These are phyloP conservation scores for Brachionus plicatilis DNA, from an alignment of 1,140 invertebrate species.

Conservation along the genomic window DNA sequence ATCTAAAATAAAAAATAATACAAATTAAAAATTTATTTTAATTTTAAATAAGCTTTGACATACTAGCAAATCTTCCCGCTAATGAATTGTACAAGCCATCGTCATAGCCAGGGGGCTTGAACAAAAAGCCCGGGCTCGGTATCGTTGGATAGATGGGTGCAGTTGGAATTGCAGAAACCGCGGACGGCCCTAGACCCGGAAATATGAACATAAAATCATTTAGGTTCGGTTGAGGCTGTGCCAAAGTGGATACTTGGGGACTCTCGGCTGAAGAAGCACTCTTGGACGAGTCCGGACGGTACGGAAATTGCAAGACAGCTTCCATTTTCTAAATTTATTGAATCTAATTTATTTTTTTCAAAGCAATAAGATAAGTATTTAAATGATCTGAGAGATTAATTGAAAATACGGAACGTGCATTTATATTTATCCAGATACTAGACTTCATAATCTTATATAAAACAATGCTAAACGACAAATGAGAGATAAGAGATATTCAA, in stretches of 20 bases:
- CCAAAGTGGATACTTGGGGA: not conserved
- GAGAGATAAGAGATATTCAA: not conserved
- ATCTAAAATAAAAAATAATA: not conserved
- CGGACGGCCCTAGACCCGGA: not conserved
- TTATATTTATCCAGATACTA: constrained; percentile 33
- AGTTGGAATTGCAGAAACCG: not conserved
- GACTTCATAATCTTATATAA: constrained; percentile 22
- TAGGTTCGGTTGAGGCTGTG: not conserved
- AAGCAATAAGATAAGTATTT: constrained; percentile 23
- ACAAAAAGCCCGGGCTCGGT: not conserved
- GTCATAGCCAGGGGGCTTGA: not conserved
- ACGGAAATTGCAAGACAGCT: not conserved
- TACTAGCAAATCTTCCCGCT: constrained; percentile 15
- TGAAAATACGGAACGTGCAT: constrained; percentile 18
- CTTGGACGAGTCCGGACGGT: not conserved
- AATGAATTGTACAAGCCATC: constrained; percentile 1
- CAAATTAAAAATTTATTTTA: not conserved
- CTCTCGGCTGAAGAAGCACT: not conserved
- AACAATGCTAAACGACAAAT: not conserved
- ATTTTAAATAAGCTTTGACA: not conserved
- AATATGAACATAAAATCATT: constrained; percentile 13
- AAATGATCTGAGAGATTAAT: constrained; percentile 26
- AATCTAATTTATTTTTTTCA: not conserved
- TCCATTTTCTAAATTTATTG: constrained; percentile 9
- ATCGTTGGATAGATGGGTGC: not conserved